Percentiles rank a stretch among this genome's conserved stretches.
Conservation (phyloP, 1,140 invertebrate genomes). For the Drosophila melanogaster region DNA sequence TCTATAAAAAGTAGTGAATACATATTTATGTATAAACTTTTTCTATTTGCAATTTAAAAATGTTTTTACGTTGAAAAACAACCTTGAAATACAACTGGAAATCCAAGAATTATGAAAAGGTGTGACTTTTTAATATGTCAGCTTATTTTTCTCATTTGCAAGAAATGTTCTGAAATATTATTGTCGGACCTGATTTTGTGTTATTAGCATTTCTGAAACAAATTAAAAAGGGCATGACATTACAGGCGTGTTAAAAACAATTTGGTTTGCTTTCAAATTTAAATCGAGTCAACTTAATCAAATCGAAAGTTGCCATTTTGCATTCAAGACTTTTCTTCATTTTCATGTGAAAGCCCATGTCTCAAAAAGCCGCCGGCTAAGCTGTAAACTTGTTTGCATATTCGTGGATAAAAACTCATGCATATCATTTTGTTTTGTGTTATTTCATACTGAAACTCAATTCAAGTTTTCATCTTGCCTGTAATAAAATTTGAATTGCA, state of each 20-base stretch:
- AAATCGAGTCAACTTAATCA: constrained; percentile 16
- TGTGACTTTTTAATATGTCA: neutral
- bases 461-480: constrained; percentile 50
- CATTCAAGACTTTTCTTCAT: constrained; percentile 21
- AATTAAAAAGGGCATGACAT: too few species aligned
- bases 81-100: too few species aligned
- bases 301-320: constrained; percentile 2
- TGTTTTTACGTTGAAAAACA: too few species aligned
- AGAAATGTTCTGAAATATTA: neutral
- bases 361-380: constrained; percentile 30
- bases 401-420: constrained; percentile 41
- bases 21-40: neutral
- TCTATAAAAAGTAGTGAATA: neutral
- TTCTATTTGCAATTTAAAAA: neutral
- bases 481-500: constrained; percentile 72
- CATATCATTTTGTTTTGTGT: constrained; percentile 58
- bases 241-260: constrained; percentile 5
- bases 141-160: neutral
- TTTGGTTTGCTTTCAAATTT: neutral
- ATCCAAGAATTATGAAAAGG: neutral
- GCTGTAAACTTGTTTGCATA: constrained; percentile 38
- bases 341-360: constrained; percentile 10
- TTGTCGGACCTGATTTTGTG: too few species aligned
- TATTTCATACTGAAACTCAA: constrained; percentile 53
- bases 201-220: too few species aligned